These are phyloP conservation scores for Gallinago paraguaiae DNA, from an alignment of 2,113 vertebrate species.

Conservation along the genomic window DNA sequence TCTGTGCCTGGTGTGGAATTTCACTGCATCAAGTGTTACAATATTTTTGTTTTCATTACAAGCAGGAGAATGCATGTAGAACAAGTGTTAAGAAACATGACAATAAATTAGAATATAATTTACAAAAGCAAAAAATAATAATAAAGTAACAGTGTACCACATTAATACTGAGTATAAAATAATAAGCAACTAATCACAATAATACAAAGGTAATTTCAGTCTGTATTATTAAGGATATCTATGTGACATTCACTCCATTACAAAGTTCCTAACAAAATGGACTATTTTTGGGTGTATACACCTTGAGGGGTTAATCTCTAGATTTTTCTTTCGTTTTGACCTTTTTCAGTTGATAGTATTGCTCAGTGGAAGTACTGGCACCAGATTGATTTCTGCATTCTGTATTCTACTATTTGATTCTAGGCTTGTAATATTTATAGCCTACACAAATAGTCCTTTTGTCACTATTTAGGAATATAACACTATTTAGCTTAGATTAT, in stretches of 20 bases:
- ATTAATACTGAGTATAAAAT: constrained; percentile 99
- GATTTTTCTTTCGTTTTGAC: constrained; percentile 30
- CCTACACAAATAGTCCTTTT: constrained; percentile 15
- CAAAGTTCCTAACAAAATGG: constrained; percentile 72
- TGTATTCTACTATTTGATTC: background rate
- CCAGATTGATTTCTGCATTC: background rate
- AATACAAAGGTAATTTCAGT: constrained; percentile 84
- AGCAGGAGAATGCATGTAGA: constrained; percentile 88
- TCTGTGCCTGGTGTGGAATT: constrained; percentile 83
- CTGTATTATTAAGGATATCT: constrained; percentile 87
- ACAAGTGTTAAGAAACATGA: constrained; percentile 91
- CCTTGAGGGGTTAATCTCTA: constrained; percentile 55
- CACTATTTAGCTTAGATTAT: constrained; percentile 65
- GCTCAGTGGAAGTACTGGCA: background rate
- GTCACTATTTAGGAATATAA: constrained; percentile 55
- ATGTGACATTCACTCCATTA: constrained; percentile 90
- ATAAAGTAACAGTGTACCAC: constrained; percentile 97
- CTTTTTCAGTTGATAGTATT: background rate
- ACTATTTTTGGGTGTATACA: constrained; percentile 58
- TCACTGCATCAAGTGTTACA: constrained; percentile 91
- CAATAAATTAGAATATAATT: constrained; percentile 99
- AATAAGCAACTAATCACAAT: constrained; percentile 94
- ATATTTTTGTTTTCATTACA: constrained; percentile 84
- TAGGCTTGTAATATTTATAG: background rate
- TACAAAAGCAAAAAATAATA: constrained; percentile 90